Evolutionary conservation across 2,113 vertebrate genomes (phyloP), one percentile per base, ranked within the genome.

Genomic region (Nipponia nippon): DNA sequence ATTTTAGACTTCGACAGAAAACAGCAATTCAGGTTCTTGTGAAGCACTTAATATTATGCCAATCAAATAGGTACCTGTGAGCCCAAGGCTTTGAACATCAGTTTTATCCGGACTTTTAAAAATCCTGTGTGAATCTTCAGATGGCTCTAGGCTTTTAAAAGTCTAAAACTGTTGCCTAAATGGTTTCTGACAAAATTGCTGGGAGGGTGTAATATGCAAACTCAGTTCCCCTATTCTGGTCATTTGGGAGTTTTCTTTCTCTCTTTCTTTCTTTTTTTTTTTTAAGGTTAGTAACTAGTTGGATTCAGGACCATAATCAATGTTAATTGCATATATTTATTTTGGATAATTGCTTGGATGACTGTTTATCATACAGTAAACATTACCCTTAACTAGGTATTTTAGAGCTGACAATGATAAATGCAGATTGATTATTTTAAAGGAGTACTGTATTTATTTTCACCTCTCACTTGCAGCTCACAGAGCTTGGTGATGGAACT

Each of bases 281-380:
- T n/a, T 70, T n/a, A 14, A 46, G n/a, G 32, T 46, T n/a, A 71
- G 11, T 59, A 42, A 44, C 34, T 84, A 40, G 67, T 75, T 61
- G 46, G 36, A 55, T 88, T 92, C 62, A 83, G 65, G 44, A 58
- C 55, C 10, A 26, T 71, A 70, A 63, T 52, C 34, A 75, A 49
- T 44, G 23, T 83, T 83, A 90, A 94, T 80, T 50, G 47, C 23
- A 34, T 83, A 2, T 77, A 62, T 92, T 82, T 58, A 30, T 44
- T 95, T 83, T 47, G 66, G 52, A 62, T 93, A 76, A 66, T 84
- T 84, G n/a, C 42, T 94, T 67, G 47, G 38, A 88, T 65, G 29
- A 81, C n/a, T 80, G 40, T 87, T 93, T 83, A 83, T 78, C 63
- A 62, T 52, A 73, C 86, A 90, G 50, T 52, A 82, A 88, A 90